phyloP scores from a whole-genome alignment of 2,113 vertebrate genomes.

The Coregonus clupeaformis region DNA sequence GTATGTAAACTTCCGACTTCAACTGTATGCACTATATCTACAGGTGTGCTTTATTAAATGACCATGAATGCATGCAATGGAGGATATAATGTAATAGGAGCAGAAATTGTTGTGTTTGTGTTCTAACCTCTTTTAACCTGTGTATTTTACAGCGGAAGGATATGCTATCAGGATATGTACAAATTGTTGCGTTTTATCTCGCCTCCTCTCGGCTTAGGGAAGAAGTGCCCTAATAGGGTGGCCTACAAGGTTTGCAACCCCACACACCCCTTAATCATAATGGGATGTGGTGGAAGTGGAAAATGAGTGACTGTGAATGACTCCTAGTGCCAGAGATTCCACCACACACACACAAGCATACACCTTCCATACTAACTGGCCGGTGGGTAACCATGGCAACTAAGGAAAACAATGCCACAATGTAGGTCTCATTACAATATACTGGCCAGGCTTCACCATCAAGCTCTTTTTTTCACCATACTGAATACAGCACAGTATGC shows the following conservation, averaged over 20 bases:
- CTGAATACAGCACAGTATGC: no score
- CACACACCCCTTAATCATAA: slow-evolving; percentile 63
- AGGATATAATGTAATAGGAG: not conserved
- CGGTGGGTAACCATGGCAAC: slow-evolving; percentile 63
- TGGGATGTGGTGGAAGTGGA: slow-evolving; percentile 51
- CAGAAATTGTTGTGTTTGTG: slow-evolving; percentile 11
- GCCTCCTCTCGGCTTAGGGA: slow-evolving; percentile 95
- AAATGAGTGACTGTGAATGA: slow-evolving; percentile 52
- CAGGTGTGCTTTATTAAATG: not conserved
- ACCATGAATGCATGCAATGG: no score
- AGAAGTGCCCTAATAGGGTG: slow-evolving; percentile 95
- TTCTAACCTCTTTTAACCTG: slow-evolving; percentile 54
- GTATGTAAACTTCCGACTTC: no score
- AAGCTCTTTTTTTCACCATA: not conserved
- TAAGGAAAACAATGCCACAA: slow-evolving; percentile 63
- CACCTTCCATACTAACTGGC: slow-evolving; percentile 58
- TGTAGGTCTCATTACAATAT: slow-evolving; percentile 41
- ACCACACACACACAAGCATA: slow-evolving; percentile 23
- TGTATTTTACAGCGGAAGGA: slow-evolving; percentile 90
- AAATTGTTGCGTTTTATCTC: slow-evolving; percentile 95
- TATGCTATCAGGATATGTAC: slow-evolving; percentile 98
- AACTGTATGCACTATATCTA: no score
- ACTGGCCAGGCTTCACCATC: not conserved
- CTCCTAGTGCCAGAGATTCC: slow-evolving; percentile 40
- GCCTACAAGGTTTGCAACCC: slow-evolving; percentile 95